Evolutionary conservation across 92 coral and sea anemone species (phyloP), one percentile per base, ranked within the genome.

Genomic region (Galaxea fascicularis): DNA sequence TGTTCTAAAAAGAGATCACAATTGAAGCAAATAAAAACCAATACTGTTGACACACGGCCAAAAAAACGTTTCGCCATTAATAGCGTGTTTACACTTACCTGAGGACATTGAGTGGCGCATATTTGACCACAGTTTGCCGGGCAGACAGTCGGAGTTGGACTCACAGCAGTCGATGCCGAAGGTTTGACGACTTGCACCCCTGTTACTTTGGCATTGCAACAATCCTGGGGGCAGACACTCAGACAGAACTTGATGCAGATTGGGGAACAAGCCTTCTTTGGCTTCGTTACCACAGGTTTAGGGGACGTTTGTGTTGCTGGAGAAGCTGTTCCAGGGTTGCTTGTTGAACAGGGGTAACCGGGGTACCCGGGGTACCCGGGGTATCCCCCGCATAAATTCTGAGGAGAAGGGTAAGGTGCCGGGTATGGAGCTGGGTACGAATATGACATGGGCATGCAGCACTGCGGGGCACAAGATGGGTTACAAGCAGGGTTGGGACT

Each of bases 211-310:
- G 87, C 87, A 74, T 63, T 64, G 77, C 98, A 94, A 59, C 98
- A 94, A 16, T 86, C 88, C 76, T 94, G 95, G n/a, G 98, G 98
- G 54, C 98, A 94, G 67, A 94, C 70, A 13, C 90, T 89, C n/a
- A 94, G 80, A 79, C 98, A 94, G 87, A 92, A 94, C 89, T 90
- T 92, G 79, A 94, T 90, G 47, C 98, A 94, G 67, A 94, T 92
- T 11, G 95, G 98, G 11, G 88, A 73, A 63, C 98, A 94, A 18
- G 57, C 41, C 12, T 77, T 64, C 66, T 87, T 78, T 25, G 90
- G 87, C 30, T 70, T 63, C 14, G 83, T 56, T 0, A 87, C 63
- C 60, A 69, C 86, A 52, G 89, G 82, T 70, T 87, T 58, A 31
- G 93, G 53, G 53, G 93, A 49, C 1, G 66, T 8, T 60, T 26